Evolutionary conservation across 2,113 vertebrate species (phyloP).

Genomic region (Turnix velox): DNA sequence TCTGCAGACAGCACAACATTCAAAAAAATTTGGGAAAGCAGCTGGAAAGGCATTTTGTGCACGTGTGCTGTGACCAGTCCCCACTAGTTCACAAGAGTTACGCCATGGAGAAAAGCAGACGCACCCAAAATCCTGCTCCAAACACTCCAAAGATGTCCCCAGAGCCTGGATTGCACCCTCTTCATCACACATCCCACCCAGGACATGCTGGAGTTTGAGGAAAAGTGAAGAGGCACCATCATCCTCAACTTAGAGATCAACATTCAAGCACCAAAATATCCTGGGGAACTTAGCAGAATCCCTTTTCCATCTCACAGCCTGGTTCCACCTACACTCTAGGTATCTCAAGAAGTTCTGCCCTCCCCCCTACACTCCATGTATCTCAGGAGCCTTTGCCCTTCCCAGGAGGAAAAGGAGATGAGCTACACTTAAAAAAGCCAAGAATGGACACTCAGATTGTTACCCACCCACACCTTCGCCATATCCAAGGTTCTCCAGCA

Average conservation of each 20-base stretch:
- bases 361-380: neutral
- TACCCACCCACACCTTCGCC: neutral
- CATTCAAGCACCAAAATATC: accelerated
- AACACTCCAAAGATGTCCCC: neutral
- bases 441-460: accelerated
- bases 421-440: neutral
- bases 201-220: accelerated
- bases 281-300: neutral
- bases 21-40: neutral
- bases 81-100: neutral
- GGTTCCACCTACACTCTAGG: neutral
- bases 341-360: neutral
- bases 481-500: neutral
- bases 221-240: accelerated
- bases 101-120: accelerated
- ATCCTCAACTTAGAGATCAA: neutral
- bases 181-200: neutral
- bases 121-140: neutral
- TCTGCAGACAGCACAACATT: neutral
- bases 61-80: accelerated
- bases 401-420: accelerated
- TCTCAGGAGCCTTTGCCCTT: neutral
- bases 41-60: neutral
- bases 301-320: neutral
- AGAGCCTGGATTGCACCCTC: neutral